Conservation (phyloP, 2,888 invertebrate species). For the Crematogaster levior region DNA sequence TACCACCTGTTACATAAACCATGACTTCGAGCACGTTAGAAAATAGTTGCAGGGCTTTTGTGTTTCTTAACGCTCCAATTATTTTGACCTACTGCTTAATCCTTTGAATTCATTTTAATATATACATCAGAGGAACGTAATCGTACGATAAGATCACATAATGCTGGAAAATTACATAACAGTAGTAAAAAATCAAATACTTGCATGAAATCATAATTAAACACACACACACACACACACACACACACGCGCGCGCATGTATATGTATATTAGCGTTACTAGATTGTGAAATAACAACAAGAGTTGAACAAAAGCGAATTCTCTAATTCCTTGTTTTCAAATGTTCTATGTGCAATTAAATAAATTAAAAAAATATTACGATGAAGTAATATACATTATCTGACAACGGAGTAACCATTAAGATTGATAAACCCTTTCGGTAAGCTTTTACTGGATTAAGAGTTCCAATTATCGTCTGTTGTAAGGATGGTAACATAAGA, state of each 20-base stretch:
- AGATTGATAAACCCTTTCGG: neutral
- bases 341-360: neutral
- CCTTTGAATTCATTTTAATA: neutral
- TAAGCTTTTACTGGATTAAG: neutral
- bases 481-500: neutral
- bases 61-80: neutral
- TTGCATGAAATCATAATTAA: neutral
- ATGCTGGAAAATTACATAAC: neutral
- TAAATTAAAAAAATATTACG: neutral
- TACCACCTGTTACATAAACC: neutral
- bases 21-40: neutral
- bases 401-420: neutral
- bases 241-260: no score
- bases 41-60: neutral
- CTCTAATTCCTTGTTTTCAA: neutral
- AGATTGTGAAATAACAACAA: neutral
- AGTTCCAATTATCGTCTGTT: conserved; percentile 11
- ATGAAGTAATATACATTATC: neutral
- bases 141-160: neutral
- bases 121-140: neutral
- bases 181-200: neutral
- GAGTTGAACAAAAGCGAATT: neutral
- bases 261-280: no score
- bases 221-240: no score
- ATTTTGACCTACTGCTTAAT: conserved; percentile 3